phyloP scores from a whole-genome alignment of 2,113 vertebrate species.

The Lucifuga dentata region DNA sequence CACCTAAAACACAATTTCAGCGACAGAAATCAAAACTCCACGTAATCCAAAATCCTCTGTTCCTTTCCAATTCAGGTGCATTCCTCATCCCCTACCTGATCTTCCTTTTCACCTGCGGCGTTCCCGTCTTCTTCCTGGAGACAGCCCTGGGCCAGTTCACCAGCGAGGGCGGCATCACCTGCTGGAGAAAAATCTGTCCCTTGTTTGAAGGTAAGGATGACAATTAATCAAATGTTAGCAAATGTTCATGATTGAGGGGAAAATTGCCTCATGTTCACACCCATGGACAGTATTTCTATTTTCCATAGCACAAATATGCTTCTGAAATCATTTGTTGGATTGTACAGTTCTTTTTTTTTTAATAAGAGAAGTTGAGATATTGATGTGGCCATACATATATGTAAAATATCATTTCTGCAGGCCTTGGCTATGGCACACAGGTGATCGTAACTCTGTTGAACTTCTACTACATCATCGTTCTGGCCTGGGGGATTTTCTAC shows the following conservation, averaged over 20 bases:
- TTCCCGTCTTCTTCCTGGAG: constrained; percentile 93
- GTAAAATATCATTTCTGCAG: constrained; percentile 49
- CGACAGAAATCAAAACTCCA: no score
- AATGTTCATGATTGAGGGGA: no score
- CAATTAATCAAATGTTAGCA: no score
- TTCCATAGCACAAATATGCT: no score
- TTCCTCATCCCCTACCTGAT: constrained; percentile 97
- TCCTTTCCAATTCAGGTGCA: constrained; percentile 82
- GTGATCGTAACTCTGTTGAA: constrained; percentile 88
- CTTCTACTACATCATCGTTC: constrained; percentile 93
- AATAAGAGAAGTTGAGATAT: no score
- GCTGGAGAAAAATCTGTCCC: constrained; percentile 93
- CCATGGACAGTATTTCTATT: no score
- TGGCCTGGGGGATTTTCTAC: constrained; percentile 96
- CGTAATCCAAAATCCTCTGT: neutral
- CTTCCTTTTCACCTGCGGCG: constrained; percentile 94
- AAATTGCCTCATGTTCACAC: no score
- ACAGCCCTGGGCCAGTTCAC: constrained; percentile 92
- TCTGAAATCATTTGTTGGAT: no score
- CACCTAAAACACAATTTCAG: no score
- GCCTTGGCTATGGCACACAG: constrained; percentile 91
- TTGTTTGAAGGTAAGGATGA: constrained; percentile 89
- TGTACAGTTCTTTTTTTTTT: no score
- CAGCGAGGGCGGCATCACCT: constrained; percentile 90
- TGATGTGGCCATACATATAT: no score